These are phyloP conservation scores for Drosophila mimetica DNA, from an alignment of 2,888 invertebrate genomes.

Conservation along the genomic window DNA sequence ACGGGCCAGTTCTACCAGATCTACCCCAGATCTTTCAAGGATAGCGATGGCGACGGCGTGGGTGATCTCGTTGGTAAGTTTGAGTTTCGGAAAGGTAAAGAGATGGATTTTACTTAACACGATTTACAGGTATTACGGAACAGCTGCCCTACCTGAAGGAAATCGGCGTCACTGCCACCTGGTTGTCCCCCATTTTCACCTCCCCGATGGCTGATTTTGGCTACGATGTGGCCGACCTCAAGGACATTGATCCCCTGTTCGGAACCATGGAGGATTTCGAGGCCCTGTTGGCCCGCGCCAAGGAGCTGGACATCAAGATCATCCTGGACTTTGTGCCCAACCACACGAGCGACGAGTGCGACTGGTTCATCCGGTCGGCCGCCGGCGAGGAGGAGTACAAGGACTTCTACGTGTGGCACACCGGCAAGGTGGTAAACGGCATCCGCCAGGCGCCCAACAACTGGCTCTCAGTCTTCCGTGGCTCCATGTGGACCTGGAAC, in stretches of 20 bases:
- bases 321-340: conserved; percentile 86
- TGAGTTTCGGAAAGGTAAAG: fast-evolving
- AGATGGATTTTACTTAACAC: neutral
- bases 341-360: conserved; percentile 90
- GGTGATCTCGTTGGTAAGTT: conserved; percentile 91
- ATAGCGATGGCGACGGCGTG: conserved; percentile 92
- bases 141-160: conserved; percentile 88
- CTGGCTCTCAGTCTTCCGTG: conserved; percentile 86
- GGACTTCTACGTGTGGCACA: conserved; percentile 91
- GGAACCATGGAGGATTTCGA: conserved; percentile 90
- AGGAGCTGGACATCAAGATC: conserved; percentile 84
- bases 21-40: conserved; percentile 93
- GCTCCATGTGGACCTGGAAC: conserved; percentile 88
- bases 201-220: conserved; percentile 92
- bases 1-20: conserved; percentile 93
- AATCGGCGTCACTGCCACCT: conserved; percentile 88
- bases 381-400: conserved; percentile 87
- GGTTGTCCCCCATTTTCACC: conserved; percentile 90
- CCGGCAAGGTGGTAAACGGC: conserved; percentile 81
- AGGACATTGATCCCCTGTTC: conserved; percentile 88
- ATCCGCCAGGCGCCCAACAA: conserved; percentile 84
- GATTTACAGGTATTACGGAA: conserved; percentile 86
- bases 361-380: conserved; percentile 92
- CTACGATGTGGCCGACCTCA: conserved; percentile 90
- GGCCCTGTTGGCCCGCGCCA: conserved; percentile 86